Conservation (phyloP, 2,888 invertebrate genomes). For the Noctuana brunneofusca region DNA sequence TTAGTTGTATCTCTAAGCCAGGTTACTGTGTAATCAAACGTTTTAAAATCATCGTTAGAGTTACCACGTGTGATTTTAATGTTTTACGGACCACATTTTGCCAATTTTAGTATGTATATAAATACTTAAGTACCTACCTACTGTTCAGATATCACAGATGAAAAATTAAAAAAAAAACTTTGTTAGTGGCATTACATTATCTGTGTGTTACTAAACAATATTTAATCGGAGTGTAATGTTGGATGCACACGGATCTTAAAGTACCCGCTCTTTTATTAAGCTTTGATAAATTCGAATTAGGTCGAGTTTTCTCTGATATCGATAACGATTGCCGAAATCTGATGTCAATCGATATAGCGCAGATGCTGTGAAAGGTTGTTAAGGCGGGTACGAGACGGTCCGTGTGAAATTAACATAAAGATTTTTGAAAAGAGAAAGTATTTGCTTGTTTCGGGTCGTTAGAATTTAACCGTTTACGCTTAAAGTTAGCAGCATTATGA, state of each 20-base stretch:
- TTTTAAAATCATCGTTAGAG: conserved; percentile 26
- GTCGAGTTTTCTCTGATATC: no score
- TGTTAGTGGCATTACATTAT: background rate
- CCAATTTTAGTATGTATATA: conserved; percentile 64
- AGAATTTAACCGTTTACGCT: conserved; percentile 51
- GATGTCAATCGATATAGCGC: no score
- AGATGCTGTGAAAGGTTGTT: no score
- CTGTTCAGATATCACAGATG: conserved; percentile 41
- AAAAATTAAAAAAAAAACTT: background rate
- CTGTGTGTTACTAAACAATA: background rate
- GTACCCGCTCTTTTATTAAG: background rate
- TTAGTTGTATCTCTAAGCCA: conserved; percentile 21
- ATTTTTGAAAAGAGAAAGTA: background rate
- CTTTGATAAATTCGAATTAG: background rate
- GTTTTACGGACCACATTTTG: conserved; percentile 65
- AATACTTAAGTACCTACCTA: conserved; percentile 18
- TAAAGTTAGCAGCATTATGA: conserved; percentile 62
- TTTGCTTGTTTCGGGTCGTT: conserved; percentile 30
- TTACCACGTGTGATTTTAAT: conserved; percentile 45
- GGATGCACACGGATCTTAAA: background rate
- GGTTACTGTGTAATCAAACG: conserved; percentile 20
- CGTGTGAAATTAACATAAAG: background rate
- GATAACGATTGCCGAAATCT: no score
- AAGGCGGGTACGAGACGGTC: background rate
- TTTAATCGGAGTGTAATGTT: conserved; percentile 5